phyloP scores from a whole-genome alignment of 1,140 invertebrate species.

The Centruroides sculpturatus region DNA sequence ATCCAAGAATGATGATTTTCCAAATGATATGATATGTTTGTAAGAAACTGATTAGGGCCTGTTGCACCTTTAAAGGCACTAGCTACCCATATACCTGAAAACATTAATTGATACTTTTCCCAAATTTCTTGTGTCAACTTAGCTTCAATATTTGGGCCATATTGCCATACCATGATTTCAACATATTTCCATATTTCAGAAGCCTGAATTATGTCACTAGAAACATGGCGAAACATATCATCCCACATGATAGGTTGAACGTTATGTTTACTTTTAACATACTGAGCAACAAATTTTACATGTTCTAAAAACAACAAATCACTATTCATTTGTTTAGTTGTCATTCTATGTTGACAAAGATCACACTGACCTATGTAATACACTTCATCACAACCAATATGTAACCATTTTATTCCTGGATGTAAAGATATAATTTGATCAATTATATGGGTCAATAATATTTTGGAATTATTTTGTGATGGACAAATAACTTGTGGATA shows the following conservation, averaged over 20 bases:
- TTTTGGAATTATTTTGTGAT: slow-evolving; percentile 49
- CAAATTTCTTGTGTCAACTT: slow-evolving; percentile 44
- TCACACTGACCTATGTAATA: slow-evolving; percentile 62
- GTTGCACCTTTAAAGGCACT: slow-evolving; percentile 73
- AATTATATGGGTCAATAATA: slow-evolving; percentile 59
- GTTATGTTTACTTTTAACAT: slow-evolving; percentile 29
- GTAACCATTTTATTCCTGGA: slow-evolving; percentile 32
- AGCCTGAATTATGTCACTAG: slow-evolving; percentile 30
- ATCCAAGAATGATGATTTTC: slow-evolving; percentile 58
- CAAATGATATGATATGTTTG: slow-evolving; percentile 44
- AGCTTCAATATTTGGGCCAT: slow-evolving; percentile 42
- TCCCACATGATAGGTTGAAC: slow-evolving; percentile 74
- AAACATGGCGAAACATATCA: slow-evolving; percentile 71
- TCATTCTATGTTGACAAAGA: slow-evolving; percentile 41
- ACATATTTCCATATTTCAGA: slow-evolving; percentile 52
- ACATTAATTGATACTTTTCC: slow-evolving; percentile 64
- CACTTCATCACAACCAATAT: slow-evolving; percentile 48
- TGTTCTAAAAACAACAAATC: slow-evolving; percentile 49
- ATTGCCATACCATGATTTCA: slow-evolving; percentile 62
- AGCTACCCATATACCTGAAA: slow-evolving; percentile 77
- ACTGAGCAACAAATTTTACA: slow-evolving; percentile 35
- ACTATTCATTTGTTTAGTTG: slow-evolving; percentile 32
- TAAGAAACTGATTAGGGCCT: slow-evolving; percentile 53
- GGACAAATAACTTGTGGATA: slow-evolving; percentile 75
- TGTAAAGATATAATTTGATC: slow-evolving; percentile 52